Base-by-base conservation (phyloP, 2,113 vertebrate species). In the Conger conger region DNA sequence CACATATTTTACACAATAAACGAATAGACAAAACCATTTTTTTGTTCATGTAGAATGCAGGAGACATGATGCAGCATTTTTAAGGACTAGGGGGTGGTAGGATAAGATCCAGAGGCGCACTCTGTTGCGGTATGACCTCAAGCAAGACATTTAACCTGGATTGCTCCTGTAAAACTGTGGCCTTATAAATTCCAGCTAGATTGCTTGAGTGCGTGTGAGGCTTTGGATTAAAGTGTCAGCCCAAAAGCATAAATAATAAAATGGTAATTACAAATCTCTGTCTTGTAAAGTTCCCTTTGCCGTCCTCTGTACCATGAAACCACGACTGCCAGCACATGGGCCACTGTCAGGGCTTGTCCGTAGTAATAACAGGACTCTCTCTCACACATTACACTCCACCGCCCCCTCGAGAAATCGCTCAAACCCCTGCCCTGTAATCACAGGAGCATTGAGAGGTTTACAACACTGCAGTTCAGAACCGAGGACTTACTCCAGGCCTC, bases 261-360 rank as follows among this genome's bases (percentile, higher is more conserved):
- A 89, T 86, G 85, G 93, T 94, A 95, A 95, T 95, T 94, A 93
- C 93, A 92, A 95, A 92, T 89, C 85, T 90, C 87, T 84, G 87
- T 87, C 91, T 92, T 93, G 92, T 94, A 92, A 94, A 92, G 88
- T 87, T 92, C 90, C 92, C 93, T 91, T 89, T 88, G 88, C 86
- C 87, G 90, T 60, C 76, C 50, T 91, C 89, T 89, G 85, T 88
- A 83, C n/a, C 36, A 37, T 90, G 86, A 89, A 93, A 89, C 90
- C 89, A 90, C 87, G 85, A 88, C 87, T 92, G 92, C 76, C 90
- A 91, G 93, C 80, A 80, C 77, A 50, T 85, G 16, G 33, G 76
- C 82, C 15, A 76, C 35, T 91, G 93, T 90, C 81, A 60, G 60
- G 91, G 88, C 91, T 89, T 90, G 89, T 91, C 91, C 86, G 87